These are phyloP conservation scores for Seira musarum DNA, from an alignment of 2,888 invertebrate genomes.

Conservation along the genomic window DNA sequence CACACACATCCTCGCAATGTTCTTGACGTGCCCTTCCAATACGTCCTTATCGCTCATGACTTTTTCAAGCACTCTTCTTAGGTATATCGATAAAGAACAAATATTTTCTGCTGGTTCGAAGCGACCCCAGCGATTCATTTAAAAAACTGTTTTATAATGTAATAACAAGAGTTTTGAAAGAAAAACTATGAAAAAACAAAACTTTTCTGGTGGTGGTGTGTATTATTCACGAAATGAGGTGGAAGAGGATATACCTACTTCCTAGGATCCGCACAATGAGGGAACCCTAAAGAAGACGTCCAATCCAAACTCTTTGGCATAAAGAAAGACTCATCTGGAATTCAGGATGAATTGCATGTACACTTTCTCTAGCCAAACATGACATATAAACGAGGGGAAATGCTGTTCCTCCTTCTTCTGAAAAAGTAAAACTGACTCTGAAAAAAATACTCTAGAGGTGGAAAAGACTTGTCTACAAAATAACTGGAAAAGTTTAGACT, in stretches of 20 bases:
- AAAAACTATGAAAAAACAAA: background rate
- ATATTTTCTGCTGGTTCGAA: too few relatives aligned
- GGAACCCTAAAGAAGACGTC: conserved; percentile 11
- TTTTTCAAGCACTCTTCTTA: too few relatives aligned
- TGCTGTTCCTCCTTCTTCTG: background rate
- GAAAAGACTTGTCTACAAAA: background rate
- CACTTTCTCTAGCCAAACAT: conserved; percentile 39
- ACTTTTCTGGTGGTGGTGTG: conserved; percentile 10
- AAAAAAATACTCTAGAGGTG: background rate
- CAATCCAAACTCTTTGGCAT: background rate
- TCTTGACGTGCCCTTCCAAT: too few relatives aligned
- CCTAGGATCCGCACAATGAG: background rate
- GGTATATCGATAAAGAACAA: too few relatives aligned
- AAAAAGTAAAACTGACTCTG: background rate
- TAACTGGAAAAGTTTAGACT: background rate
- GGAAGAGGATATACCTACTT: background rate
- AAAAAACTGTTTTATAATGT: background rate
- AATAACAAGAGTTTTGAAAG: background rate
- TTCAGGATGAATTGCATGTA: conserved; percentile 53
- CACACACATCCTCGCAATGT: too few relatives aligned
- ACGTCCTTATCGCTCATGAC: too few relatives aligned
- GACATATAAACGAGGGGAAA: conserved; percentile 29
- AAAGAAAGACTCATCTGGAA: conserved; percentile 39
- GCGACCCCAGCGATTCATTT: too few relatives aligned
- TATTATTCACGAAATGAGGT: background rate